Evolutionary conservation across 2,888 invertebrate genomes (phyloP), one percentile per base, ranked within the genome.

Genomic region (Polydrusus cervinus): DNA sequence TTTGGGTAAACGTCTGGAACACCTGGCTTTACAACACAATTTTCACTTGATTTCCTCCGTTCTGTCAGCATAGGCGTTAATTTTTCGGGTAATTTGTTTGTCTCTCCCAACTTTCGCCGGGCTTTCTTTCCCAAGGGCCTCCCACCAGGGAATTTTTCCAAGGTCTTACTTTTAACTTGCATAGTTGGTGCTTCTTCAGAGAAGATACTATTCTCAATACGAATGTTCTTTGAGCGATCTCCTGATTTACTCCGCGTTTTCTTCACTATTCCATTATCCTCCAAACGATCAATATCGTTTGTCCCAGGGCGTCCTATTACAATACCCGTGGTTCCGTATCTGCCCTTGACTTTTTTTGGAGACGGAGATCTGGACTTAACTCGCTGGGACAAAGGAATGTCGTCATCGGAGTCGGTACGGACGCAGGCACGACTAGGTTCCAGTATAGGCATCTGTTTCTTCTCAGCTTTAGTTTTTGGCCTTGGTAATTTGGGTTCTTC

Each of bases 301-400:
- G 20, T 34, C 38, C 3, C 38, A 10, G n/a, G 34, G 14, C 16
- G 30, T 34, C 34, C 57, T 9, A 57, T 14, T 25, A 57, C 16
- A 34, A 57, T 34, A 34, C 34, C 57, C 1, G 57, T 57, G 14
- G 57, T 57, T 7, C 57, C 57, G 7, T 25, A 49, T 30, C 49
- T 49, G 8, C 1, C 30, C 49, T 38, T 65, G 14, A 11, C 10
- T 16, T 65, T 65, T 11, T 51, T 47, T 18, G 65, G 65, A 7
- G 65, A 65, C 6, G 65, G 65, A 8, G 65, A 34, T 38, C 34
- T 34, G 16, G 65, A 47, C 13, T 34, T 47, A 20, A 65, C 43
- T 34, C 65, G 25, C 25, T 51, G 14, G 8, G 65, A 34, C 25
- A 65, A 38, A 8, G 65, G 65, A 6, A 34, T 18, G 13, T 65